phyloP scores from a whole-genome alignment of 2,797 vertebrate genomes.

The Choloepus didactylus region DNA sequence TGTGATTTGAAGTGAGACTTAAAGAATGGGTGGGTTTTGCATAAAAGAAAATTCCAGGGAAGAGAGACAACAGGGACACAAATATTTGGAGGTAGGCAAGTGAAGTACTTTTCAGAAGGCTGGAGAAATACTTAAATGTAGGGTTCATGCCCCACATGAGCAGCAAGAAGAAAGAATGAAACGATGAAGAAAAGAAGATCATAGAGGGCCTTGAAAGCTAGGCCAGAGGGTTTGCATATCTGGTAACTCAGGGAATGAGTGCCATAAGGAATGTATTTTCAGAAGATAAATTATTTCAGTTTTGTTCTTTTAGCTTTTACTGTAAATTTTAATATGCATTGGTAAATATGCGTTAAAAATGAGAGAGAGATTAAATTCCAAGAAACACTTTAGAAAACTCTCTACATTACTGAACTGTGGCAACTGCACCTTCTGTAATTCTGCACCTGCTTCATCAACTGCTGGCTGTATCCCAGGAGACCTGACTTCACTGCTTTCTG shows the following conservation, averaged over 20 bases:
- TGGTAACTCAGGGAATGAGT: background rate
- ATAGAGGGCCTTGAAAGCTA: background rate
- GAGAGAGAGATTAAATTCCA: conserved; percentile 29
- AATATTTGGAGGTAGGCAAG: background rate
- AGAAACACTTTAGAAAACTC: background rate
- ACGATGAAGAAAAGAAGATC: background rate
- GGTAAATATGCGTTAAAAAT: conserved; percentile 53
- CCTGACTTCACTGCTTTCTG: conserved; percentile 27
- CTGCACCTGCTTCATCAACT: conserved; percentile 17
- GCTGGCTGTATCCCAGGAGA: background rate
- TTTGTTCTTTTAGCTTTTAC: conserved; percentile 62
- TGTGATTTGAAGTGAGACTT: background rate
- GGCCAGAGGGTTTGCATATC: background rate
- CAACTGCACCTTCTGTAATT: conserved; percentile 9
- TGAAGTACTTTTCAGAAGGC: background rate
- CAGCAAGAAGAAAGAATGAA: background rate
- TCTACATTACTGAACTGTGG: background rate
- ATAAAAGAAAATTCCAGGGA: background rate
- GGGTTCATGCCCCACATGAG: background rate
- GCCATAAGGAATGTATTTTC: conserved; percentile 46
- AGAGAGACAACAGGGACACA: background rate
- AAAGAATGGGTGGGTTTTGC: background rate
- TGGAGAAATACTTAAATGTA: conserved; percentile 50
- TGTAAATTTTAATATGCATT: conserved; percentile 22
- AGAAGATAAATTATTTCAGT: conserved; percentile 46